These are phyloP conservation scores for Cartodere bifasciata DNA, from an alignment of 2,888 invertebrate genomes.

Conservation along the genomic window DNA sequence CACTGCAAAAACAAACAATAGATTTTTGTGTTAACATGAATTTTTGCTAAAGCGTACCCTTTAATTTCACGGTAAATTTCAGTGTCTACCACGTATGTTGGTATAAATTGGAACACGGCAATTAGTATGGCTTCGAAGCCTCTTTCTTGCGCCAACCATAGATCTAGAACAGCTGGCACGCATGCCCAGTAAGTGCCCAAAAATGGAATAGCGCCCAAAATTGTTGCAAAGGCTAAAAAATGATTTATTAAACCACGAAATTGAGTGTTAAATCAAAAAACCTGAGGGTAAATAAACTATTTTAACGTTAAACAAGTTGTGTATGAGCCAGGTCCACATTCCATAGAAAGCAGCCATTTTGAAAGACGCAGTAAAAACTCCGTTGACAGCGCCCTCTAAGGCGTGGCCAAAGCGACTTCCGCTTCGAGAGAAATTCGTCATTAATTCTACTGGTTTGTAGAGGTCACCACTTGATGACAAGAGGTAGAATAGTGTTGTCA, in stretches of 20 bases:
- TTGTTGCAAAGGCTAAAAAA: slow-evolving; percentile 82
- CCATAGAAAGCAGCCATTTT: slow-evolving; percentile 97
- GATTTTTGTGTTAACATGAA: slow-evolving; percentile 2
- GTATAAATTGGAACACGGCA: slow-evolving; percentile 74
- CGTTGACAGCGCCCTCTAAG: slow-evolving; percentile 78
- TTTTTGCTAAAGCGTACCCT: slow-evolving; percentile 50
- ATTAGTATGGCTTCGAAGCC: slow-evolving; percentile 70
- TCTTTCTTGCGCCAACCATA: slow-evolving; percentile 86
- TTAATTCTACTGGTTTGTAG: slow-evolving; percentile 87
- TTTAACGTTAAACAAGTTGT: slow-evolving; percentile 86
- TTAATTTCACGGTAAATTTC: slow-evolving; percentile 96
- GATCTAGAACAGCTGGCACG: slow-evolving; percentile 84
- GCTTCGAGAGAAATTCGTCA: slow-evolving; percentile 70
- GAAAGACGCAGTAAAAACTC: slow-evolving; percentile 90
- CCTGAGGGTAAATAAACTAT: slow-evolving; percentile 92
- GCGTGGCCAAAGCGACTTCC: slow-evolving; percentile 70
- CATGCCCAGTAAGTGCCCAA: slow-evolving; percentile 93
- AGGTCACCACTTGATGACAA: slow-evolving; percentile 72
- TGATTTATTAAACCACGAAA: too few species aligned
- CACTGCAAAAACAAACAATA: slow-evolving; percentile 38
- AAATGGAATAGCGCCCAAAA: slow-evolving; percentile 92
- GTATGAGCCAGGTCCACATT: slow-evolving; percentile 95
- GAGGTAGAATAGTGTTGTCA: slow-evolving; percentile 92
- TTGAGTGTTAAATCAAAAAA: slow-evolving; percentile 24
- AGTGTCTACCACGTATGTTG: slow-evolving; percentile 85